Evolutionary conservation across 2,797 vertebrate genomes (phyloP).

Genomic region (Gymnothorax reevesii): DNA sequence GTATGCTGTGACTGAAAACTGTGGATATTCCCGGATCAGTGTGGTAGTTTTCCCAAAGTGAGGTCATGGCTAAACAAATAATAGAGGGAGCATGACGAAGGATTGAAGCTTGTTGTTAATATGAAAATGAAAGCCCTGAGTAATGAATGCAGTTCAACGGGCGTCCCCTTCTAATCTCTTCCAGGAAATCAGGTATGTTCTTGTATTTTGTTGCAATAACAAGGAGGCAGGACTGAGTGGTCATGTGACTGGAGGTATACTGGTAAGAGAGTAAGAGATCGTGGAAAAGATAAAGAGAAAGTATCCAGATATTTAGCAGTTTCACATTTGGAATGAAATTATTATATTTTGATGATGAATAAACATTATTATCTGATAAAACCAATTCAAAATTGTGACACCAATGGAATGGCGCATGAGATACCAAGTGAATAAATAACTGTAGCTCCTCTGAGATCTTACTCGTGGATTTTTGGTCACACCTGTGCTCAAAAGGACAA

Average conservation of each 20-base stretch:
- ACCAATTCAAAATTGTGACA: background rate
- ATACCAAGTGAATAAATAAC: no score
- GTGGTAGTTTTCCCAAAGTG: background rate
- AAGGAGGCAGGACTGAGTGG: background rate
- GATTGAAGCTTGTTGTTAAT: background rate
- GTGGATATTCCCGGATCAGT: background rate
- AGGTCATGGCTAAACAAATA: background rate
- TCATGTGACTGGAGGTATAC: background rate
- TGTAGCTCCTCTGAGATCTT: no score
- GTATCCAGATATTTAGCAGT: background rate
- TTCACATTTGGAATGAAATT: background rate
- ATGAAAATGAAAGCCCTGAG: conserved; percentile 18
- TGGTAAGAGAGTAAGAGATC: background rate
- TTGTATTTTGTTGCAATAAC: background rate
- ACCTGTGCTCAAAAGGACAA: no score
- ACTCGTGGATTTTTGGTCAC: no score
- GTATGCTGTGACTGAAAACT: background rate
- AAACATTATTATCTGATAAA: background rate
- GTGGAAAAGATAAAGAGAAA: background rate
- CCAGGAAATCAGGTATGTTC: background rate
- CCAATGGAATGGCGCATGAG: background rate
- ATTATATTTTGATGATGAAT: background rate
- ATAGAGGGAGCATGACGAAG: background rate
- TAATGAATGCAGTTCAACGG: background rate
- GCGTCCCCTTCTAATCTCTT: background rate